Base-by-base conservation (phyloP, 2,888 invertebrate genomes). In the Phalangium opilio region DNA sequence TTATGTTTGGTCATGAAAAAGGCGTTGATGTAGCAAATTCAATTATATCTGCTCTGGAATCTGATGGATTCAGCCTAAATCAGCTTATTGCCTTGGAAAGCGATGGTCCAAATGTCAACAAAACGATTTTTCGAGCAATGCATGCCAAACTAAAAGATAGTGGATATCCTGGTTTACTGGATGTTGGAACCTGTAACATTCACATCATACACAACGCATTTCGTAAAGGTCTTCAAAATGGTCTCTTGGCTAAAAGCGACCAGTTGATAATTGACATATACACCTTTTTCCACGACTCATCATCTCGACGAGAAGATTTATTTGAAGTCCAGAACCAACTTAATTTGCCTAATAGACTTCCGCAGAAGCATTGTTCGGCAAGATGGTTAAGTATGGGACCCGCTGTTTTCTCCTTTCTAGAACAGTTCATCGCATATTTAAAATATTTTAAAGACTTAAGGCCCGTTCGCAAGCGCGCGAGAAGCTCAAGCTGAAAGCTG, bases 1-100 rank as follows among this genome's bases (percentile, higher is more conserved):
- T 36, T 36, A 36, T 36, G 36, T 36, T 36, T 36, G 36, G 36
- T 36, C 36, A 36, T 36, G 36, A 4, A 5, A 36, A 36, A 36
- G 36, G 36, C 7, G 17, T 15, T 4, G 36, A 36, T 36, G 36
- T 36, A 7, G 36, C 36, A n/a, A 7, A 4, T n/a, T 4, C 36
- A 4, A 36, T 36, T 5, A n/a, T 36, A 7, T 15, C 14, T n/a
- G 7, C 7, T 36, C 14, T 36, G 5, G 17, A 17, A 15, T n/a
- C 14, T 3, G 17, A 36, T 36, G 17, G 17, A 36, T 17, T 36
- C 7, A 11, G 11, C 17, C 14, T 36, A 7, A 4, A 11, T 7
- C 12, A 7, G 14, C 12, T 36, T 11, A 17, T 36, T 5, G 36
- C 36, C 7, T 17, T 36, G 12, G 14, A 12, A n/a, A 7, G 36